Percentiles rank a stretch among this genome's conserved stretches.
Evolutionary conservation across 2,888 invertebrate species (phyloP).

Genomic region (Nomada ferruginata): DNA sequence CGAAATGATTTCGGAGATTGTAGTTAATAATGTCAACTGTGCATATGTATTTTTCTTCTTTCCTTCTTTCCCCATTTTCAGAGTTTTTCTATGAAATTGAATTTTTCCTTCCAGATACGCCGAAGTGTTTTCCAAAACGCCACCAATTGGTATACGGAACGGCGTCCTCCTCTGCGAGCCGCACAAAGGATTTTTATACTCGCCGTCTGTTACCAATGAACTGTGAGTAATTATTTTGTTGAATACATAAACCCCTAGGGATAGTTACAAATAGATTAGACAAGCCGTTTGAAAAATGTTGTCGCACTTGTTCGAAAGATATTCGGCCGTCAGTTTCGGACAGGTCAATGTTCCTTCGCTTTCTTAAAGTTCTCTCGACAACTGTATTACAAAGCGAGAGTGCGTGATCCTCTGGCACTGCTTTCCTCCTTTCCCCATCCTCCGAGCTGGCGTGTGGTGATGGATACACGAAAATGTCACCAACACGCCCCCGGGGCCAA

Average conservation of each 20-base stretch:
- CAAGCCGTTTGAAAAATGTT: background rate
- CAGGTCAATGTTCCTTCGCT: background rate
- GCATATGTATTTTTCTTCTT: too few relatives aligned
- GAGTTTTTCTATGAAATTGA: too few relatives aligned
- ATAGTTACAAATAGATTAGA: background rate
- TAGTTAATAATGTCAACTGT: background rate
- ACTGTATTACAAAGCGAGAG: constrained; percentile 80
- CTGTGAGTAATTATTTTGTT: constrained; percentile 70
- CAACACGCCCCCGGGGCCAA: constrained; percentile 80
- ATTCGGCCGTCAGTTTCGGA: too few relatives aligned
- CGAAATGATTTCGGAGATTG: background rate
- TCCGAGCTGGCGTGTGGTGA: constrained; percentile 71
- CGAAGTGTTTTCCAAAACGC: constrained; percentile 72
- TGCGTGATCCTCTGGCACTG: constrained; percentile 76
- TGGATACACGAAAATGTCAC: constrained; percentile 83
- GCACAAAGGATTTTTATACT: constrained; percentile 78
- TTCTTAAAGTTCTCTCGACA: background rate
- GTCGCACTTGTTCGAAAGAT: background rate
- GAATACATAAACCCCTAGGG: too few relatives aligned
- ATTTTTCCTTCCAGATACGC: constrained; percentile 75
- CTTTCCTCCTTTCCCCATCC: constrained; percentile 67
- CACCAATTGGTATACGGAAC: constrained; percentile 77
- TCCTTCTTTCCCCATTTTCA: too few relatives aligned
- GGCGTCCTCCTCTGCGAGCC: constrained; percentile 76
- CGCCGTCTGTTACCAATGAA: constrained; percentile 70